These are phyloP conservation scores for Trachythela sp. DNA, from an alignment of 64 coral and sea anemone genomes.

Conservation along the genomic window DNA sequence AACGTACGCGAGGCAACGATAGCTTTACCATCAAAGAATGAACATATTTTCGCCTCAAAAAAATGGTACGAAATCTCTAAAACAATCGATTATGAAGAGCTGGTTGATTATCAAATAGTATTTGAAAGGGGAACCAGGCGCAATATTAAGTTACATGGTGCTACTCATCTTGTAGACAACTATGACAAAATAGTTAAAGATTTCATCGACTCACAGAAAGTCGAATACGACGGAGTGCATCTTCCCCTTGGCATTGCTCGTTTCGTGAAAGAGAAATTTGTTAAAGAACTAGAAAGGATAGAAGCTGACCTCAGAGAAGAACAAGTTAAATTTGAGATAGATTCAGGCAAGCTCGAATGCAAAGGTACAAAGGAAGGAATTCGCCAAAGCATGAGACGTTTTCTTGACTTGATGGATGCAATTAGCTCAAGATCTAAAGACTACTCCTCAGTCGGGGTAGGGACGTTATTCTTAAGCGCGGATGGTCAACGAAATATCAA, in stretches of 20 bases:
- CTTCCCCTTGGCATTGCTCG: neutral
- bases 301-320: neutral
- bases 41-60: neutral
- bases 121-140: neutral
- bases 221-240: neutral
- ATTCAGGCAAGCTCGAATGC: neutral
- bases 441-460: neutral
- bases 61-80: neutral
- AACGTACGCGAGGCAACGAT: neutral
- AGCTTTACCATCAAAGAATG: neutral
- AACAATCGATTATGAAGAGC: constrained; percentile 15
- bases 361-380: neutral
- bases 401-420: neutral
- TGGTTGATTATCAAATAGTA: neutral
- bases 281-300: neutral
- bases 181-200: neutral
- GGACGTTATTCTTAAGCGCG: neutral
- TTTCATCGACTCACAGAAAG: neutral
- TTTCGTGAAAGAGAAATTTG: neutral
- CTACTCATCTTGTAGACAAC: neutral
- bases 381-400: neutral
- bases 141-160: neutral
- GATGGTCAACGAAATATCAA: constrained; percentile 5
- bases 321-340: neutral
- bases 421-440: neutral